A percentile compares a stretch with the other conserved stretches of the same genome.
Conservation (phyloP, 1,140 invertebrate genomes). For the Neodiprion lecontei region DNA sequence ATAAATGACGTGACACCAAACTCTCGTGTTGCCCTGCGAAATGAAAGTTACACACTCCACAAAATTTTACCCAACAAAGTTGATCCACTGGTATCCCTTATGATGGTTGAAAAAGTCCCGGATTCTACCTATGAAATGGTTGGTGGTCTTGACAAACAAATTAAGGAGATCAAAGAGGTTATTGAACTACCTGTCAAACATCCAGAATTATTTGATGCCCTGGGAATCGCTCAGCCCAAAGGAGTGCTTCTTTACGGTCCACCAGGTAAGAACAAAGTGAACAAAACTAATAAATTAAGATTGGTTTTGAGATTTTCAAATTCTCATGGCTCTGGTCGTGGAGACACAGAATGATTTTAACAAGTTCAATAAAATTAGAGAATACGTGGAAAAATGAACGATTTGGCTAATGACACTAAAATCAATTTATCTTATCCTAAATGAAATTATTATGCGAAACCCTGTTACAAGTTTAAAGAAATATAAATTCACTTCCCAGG, state of each 20-base stretch:
- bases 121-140: slow-evolving; percentile 99
- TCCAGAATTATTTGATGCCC: slow-evolving; percentile 98
- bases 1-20: slow-evolving; percentile 98
- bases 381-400: too few species aligned
- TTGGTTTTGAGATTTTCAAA: not conserved
- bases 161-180: slow-evolving; percentile 99
- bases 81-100: slow-evolving; percentile 99
- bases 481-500: slow-evolving; percentile 48
- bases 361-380: too few species aligned
- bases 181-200: slow-evolving; percentile 99
- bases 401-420: too few species aligned
- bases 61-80: slow-evolving; percentile 99
- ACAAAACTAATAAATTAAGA: slow-evolving; percentile 59
- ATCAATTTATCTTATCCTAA: too few species aligned
- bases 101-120: slow-evolving; percentile 99
- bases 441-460: too few species aligned
- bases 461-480: not conserved
- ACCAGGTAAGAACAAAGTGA: slow-evolving; percentile 74
- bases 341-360: too few species aligned
- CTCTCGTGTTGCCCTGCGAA: slow-evolving; percentile 95
- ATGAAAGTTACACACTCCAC: slow-evolving; percentile 98
- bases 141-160: slow-evolving; percentile 98
- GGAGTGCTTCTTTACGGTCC: slow-evolving; percentile 98
- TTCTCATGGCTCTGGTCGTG: too few species aligned
- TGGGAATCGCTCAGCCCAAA: slow-evolving; percentile 99